phyloP scores from a whole-genome alignment of 1,140 invertebrate species.

The Arctopsyche grandis region DNA sequence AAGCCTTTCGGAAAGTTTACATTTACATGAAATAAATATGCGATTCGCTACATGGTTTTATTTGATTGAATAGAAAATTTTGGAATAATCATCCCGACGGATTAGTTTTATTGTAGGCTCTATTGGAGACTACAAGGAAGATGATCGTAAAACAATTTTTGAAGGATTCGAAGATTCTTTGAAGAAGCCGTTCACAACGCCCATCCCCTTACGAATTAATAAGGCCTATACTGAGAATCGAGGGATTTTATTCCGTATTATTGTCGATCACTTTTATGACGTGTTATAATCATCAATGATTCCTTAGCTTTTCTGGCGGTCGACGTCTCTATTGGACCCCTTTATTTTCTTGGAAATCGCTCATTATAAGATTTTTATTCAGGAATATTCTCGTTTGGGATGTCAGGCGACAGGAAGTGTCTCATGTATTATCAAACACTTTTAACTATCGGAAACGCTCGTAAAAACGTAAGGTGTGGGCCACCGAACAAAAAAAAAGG shows the following conservation, averaged over 20 bases:
- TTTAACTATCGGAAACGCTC: slow-evolving; percentile 28
- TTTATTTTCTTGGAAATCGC: slow-evolving; percentile 32
- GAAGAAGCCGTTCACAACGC: slow-evolving; percentile 22
- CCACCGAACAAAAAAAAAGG: slow-evolving; percentile 21
- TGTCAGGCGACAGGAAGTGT: neutral
- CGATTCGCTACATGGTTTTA: too few relatives aligned
- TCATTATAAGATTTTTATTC: neutral
- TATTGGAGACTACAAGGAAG: slow-evolving; percentile 38
- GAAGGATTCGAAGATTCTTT: slow-evolving; percentile 34
- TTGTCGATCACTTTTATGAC: slow-evolving; percentile 40
- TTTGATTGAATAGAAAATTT: too few relatives aligned
- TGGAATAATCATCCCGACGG: too few relatives aligned
- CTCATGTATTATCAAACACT: neutral
- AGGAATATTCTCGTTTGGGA: too few relatives aligned
- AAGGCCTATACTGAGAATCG: slow-evolving; percentile 34
- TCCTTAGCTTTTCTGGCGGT: slow-evolving; percentile 19
- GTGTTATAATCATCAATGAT: slow-evolving; percentile 34
- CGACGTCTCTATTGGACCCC: slow-evolving; percentile 3
- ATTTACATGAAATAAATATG: too few relatives aligned
- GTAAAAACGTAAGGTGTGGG: slow-evolving; percentile 35
- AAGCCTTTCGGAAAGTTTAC: too few relatives aligned
- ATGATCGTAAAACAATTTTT: slow-evolving; percentile 46
- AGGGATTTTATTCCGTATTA: slow-evolving; percentile 22
- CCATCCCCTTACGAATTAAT: slow-evolving; percentile 32
- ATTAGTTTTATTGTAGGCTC: too few relatives aligned